Conservation (phyloP, 1,140 invertebrate species). For the Zaprionus africanus region DNA sequence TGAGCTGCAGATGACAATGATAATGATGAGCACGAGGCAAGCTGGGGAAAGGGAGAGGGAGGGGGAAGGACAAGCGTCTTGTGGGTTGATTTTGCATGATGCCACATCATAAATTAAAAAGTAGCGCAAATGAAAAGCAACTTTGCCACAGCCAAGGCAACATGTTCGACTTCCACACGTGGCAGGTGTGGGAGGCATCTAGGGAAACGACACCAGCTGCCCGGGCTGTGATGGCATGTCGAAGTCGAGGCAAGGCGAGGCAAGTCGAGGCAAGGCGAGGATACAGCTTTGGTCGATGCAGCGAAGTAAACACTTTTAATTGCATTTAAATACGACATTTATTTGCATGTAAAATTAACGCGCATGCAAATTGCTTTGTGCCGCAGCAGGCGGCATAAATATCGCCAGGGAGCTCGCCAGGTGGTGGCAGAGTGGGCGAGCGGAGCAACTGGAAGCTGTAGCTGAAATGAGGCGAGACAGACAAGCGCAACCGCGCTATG, state of each 20-base stretch:
- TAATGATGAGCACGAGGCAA: conserved; percentile 21
- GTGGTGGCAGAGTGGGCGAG: background rate
- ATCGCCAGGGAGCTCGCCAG: conserved; percentile 22
- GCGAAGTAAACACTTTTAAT: conserved; percentile 82
- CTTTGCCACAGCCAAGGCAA: conserved; percentile 7
- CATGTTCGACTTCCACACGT: conserved; percentile 29
- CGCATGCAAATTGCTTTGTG: conserved; percentile 76
- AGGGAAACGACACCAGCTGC: conserved; percentile 6
- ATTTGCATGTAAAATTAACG: conserved; percentile 84
- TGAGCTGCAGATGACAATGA: conserved; percentile 36
- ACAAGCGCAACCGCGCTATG: conserved; percentile 1
- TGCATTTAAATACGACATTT: conserved; percentile 84
- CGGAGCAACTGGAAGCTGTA: conserved; percentile 19
- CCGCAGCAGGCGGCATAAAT: conserved; percentile 51
- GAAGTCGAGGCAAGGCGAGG: conserved; percentile 1
- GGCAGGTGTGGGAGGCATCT: background rate
- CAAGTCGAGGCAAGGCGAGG: background rate
- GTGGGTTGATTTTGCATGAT: conserved; percentile 49
- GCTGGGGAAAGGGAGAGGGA: background rate
- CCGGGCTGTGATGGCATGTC: conserved; percentile 54
- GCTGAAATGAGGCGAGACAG: conserved; percentile 30
- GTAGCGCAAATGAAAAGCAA: conserved; percentile 51
- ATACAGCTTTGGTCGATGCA: conserved; percentile 52
- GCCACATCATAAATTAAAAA: conserved; percentile 69
- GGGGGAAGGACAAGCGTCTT: background rate